Evolutionary conservation across 2,113 vertebrate genomes (phyloP).

Genomic region (Lagopus leucura): DNA sequence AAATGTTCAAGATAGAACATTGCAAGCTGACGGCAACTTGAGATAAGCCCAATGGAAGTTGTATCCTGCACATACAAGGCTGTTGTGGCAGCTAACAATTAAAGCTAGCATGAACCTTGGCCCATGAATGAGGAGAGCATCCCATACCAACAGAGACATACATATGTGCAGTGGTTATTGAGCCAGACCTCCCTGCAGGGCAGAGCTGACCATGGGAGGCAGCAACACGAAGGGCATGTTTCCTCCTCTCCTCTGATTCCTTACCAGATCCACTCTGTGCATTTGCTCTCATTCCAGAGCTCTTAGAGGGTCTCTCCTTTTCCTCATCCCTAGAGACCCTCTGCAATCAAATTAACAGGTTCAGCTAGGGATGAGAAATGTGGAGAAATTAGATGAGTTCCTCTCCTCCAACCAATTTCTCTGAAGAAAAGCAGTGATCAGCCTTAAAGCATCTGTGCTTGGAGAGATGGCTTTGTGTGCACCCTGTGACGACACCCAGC

Average conservation of each 20-base stretch:
- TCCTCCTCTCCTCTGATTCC: not conserved
- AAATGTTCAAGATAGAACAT: not conserved
- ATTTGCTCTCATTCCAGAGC: not conserved
- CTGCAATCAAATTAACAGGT: not conserved
- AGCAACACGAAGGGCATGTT: accelerated
- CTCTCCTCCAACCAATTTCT: not conserved
- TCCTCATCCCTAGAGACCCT: not conserved
- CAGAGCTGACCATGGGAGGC: not conserved
- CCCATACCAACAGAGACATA: not conserved
- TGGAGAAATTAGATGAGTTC: not conserved
- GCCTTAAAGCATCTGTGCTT: not conserved
- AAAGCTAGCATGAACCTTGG: not conserved
- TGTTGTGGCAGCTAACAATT: accelerated
- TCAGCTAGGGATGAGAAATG: not conserved
- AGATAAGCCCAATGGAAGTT: not conserved
- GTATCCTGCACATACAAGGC: not conserved
- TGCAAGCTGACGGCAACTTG: not conserved
- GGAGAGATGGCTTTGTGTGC: not conserved
- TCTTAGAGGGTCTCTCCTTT: not conserved
- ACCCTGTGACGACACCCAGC: not conserved
- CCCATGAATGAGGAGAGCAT: not conserved
- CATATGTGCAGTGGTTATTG: not conserved
- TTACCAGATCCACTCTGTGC: not conserved
- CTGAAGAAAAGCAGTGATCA: not conserved
- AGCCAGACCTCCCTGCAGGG: not conserved